Percentiles rank a stretch among this genome's conserved stretches.
phyloP scores from a whole-genome alignment of 1,140 invertebrate species.

The Drosophila fuyamai region DNA sequence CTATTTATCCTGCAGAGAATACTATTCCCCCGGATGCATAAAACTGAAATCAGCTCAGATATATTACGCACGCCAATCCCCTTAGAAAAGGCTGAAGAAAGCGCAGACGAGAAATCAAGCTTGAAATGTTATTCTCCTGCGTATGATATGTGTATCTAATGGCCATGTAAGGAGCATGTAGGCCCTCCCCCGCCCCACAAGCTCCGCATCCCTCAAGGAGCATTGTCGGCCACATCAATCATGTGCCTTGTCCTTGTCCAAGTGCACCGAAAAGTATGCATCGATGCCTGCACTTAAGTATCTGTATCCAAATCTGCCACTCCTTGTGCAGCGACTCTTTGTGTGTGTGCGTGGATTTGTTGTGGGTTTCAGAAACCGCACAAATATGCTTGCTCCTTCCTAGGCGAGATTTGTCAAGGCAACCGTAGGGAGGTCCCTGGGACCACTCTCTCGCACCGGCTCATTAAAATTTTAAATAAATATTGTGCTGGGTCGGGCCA shows the following conservation, averaged over 20 bases:
- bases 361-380: conserved; percentile 25
- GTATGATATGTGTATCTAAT: conserved; percentile 39
- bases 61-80: conserved; percentile 37
- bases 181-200: background rate
- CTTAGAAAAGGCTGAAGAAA: conserved; percentile 11
- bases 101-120: conserved; percentile 18
- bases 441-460: conserved; percentile 36
- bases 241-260: conserved; percentile 38
- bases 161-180: conserved; percentile 42
- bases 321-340: conserved; percentile 2
- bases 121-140: conserved; percentile 28
- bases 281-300: conserved; percentile 25
- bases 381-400: conserved; percentile 26
- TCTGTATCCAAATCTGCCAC: background rate
- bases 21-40: conserved; percentile 14
- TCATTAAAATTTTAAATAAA: conserved; percentile 57
- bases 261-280: conserved; percentile 47
- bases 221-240: conserved; percentile 41
- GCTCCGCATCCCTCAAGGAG: background rate
- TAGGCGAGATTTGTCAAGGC: conserved; percentile 42
- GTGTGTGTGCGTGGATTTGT: conserved; percentile 21
- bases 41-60: conserved; percentile 30
- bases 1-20: conserved; percentile 21
- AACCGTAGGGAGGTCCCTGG: conserved; percentile 29
- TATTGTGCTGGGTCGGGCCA: conserved; percentile 30